Evolutionary conservation across 2,797 vertebrate species (phyloP), one percentile per base, ranked within the genome.

Genomic region (Chrosomus eos): DNA sequence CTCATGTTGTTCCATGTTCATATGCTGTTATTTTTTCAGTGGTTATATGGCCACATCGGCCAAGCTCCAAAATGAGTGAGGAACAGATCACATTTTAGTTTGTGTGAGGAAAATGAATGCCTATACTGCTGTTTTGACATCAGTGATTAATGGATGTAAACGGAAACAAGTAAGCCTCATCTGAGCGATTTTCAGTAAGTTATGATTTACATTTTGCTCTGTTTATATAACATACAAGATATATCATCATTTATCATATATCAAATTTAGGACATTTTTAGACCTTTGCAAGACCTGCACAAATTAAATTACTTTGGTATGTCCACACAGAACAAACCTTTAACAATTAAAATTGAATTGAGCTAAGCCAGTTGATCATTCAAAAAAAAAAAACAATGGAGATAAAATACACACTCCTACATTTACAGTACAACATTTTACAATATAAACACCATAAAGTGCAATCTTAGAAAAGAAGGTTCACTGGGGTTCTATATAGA

Each of bases 1-100:
- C 77, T 80, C 26, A 80, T 80, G 28, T 80, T 66, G 26, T 48
- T 80, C 77, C 77, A 80, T 51, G 67, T 28, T 21, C 26, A 67
- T n/a, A 67, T 80, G 43, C 7, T 67, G 77, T 48, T 80, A 33
- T 31, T 79, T 62, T 80, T 80, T 67, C 43, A 67, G 62, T 21
- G 48, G 11, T 55, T 16, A 3, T 16, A 3, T 48, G 18, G 23
- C 26, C 28, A n/a, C 7, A 4, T 80, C 62, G 23, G 62, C 77
- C 62, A 80, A 79, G 28, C 26, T 64, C 18, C 16, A 45, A 79
- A 80, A 19, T 45, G 3, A 28, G 28, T 33, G 58, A 64, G 45
- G 33, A 55, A 75, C 73, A 36, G 19, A 75, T 31, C 4, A 4
- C 36, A 55, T 55, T 36, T 5, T n/a, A n/a, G 21, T 5, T 14